These are phyloP conservation scores for Drosophila longiperda DNA, from an alignment of 2,888 invertebrate genomes.

Conservation along the genomic window DNA sequence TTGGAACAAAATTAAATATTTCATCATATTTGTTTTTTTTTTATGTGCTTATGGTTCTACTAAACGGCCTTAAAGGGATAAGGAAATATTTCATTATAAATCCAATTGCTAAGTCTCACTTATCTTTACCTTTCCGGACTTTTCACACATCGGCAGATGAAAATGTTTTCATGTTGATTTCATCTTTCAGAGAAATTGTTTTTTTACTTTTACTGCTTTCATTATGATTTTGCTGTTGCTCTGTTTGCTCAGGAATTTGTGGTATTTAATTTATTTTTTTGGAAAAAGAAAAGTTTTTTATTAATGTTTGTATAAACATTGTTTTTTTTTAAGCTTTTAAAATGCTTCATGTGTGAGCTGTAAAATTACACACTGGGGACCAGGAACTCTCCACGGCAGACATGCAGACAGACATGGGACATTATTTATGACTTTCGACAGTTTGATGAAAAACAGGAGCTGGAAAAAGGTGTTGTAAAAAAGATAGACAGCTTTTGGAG, in stretches of 20 bases:
- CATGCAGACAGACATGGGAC: slow-evolving; percentile 10
- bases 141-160: neutral
- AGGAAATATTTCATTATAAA: neutral
- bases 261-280: neutral
- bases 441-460: slow-evolving; percentile 42
- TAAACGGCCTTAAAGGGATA: neutral
- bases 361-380: slow-evolving; percentile 55
- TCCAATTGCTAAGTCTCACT: neutral
- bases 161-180: neutral
- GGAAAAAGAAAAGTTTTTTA: slow-evolving; percentile 8
- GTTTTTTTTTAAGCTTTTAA: slow-evolving; percentile 6
- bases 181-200: slow-evolving; percentile 3
- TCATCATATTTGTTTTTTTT: neutral
- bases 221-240: slow-evolving; percentile 5
- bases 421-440: slow-evolving; percentile 71
- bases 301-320: neutral
- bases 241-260: slow-evolving; percentile 4
- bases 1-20: too few species aligned
- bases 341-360: slow-evolving; percentile 36
- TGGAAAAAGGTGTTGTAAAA: slow-evolving; percentile 26
- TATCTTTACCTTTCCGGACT: neutral
- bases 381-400: neutral
- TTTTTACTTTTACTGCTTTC: neutral
- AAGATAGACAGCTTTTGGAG: slow-evolving; percentile 11
- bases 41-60: neutral